phyloP scores from a whole-genome alignment of 2,888 invertebrate species.

The Ligdia adustata region DNA sequence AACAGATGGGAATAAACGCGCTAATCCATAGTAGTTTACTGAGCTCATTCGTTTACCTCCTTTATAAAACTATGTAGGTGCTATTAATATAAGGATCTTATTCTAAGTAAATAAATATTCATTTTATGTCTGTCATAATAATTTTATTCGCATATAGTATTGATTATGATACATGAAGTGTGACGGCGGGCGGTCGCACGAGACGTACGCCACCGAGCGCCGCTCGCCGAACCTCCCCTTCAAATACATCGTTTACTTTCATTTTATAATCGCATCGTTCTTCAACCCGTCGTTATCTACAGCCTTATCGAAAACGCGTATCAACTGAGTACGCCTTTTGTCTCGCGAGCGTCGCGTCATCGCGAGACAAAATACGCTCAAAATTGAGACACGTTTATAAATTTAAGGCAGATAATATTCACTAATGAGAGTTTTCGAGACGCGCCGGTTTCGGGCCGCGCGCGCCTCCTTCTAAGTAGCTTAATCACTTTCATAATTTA shows the following conservation, averaged over 20 bases:
- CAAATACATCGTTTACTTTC: constrained; percentile 71
- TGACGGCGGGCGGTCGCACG: constrained; percentile 57
- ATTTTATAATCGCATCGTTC: constrained; percentile 75
- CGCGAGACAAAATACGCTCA: too few species aligned
- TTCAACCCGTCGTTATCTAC: constrained; percentile 69
- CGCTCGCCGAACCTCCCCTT: constrained; percentile 59
- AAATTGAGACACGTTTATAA: too few species aligned
- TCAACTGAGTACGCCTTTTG: too few species aligned
- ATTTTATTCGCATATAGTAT: constrained; percentile 83
- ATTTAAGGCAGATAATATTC: constrained; percentile 56
- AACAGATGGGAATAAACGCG: too few species aligned
- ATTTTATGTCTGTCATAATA: constrained; percentile 63
- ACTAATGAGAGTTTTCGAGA: constrained; percentile 81
- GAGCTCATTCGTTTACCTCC: too few species aligned
- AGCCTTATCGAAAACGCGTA: too few species aligned
- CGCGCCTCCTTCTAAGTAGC: constrained; percentile 58
- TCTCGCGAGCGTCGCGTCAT: too few species aligned
- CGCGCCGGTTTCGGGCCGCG: constrained; percentile 61
- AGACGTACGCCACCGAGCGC: constrained; percentile 53
- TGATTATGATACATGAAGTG: constrained; percentile 83
- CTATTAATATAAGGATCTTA: too few species aligned
- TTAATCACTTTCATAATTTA: constrained; percentile 81
- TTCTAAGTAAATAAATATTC: not conserved
- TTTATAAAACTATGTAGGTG: too few species aligned
- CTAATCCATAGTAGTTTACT: too few species aligned